A percentile compares a stretch with the other conserved stretches of the same genome.
Conservation (phyloP, 1,140 invertebrate genomes). For the Tetramorium parvispinum region DNA sequence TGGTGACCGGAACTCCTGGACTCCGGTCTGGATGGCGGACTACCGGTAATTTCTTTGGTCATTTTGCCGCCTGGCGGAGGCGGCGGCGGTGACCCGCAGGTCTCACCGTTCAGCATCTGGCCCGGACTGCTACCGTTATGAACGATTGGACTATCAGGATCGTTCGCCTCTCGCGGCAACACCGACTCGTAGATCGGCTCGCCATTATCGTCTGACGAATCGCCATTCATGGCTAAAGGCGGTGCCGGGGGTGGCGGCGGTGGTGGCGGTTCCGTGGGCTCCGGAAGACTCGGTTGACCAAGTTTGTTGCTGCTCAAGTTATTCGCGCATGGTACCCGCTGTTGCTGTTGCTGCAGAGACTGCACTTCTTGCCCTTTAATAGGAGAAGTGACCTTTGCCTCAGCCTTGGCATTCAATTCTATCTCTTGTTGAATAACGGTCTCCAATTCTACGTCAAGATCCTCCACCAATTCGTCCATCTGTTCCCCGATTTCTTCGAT, state of each 20-base stretch:
- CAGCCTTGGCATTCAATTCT: constrained; percentile 80
- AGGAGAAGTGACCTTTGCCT: constrained; percentile 80
- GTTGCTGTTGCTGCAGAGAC: constrained; percentile 70
- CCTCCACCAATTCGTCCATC: constrained; percentile 93
- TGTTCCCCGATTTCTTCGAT: constrained; percentile 94
- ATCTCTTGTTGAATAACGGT: constrained; percentile 88
- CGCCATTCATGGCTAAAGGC: constrained; percentile 79
- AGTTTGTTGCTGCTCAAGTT: constrained; percentile 59
- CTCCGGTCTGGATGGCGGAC: constrained; percentile 76
- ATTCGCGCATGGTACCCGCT: constrained; percentile 61
- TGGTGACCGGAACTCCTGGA: constrained; percentile 73
- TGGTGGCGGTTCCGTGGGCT: constrained; percentile 90
- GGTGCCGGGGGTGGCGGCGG: constrained; percentile 78
- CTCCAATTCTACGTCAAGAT: constrained; percentile 91
- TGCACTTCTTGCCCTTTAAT: constrained; percentile 80
- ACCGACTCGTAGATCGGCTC: constrained; percentile 95
- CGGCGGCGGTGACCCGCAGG: constrained; percentile 86
- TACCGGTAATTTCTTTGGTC: constrained; percentile 76
- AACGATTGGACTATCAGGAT: constrained; percentile 75
- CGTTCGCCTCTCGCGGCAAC: constrained; percentile 88
- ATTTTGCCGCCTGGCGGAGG: constrained; percentile 81
- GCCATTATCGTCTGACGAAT: constrained; percentile 78
- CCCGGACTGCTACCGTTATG: constrained; percentile 79
- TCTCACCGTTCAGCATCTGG: constrained; percentile 78
- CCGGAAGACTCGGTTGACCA: constrained; percentile 88